Percentiles rank a stretch among this genome's conserved stretches.
Evolutionary conservation across 2,113 vertebrate species (phyloP).

Genomic region (Pollachius pollachius): DNA sequence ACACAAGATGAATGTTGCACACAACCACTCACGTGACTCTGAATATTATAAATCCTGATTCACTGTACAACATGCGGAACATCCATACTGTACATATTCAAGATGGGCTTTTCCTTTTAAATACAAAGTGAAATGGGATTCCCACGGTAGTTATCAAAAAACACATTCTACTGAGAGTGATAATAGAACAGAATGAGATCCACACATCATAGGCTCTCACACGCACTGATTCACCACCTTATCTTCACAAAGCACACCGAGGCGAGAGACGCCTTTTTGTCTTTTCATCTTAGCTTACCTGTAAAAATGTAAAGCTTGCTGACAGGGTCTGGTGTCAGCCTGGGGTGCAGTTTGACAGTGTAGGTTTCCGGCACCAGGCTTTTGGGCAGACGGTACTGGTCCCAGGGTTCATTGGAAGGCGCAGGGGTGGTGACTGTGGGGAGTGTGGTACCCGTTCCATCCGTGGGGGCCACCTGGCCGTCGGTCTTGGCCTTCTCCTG

Average conservation of each 20-base stretch:
- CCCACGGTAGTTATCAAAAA: too few relatives aligned
- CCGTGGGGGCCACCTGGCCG: conserved; percentile 34
- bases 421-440: conserved; percentile 7
- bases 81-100: too few relatives aligned
- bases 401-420: conserved; percentile 65
- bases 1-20: too few relatives aligned
- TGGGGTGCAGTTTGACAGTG: conserved; percentile 75
- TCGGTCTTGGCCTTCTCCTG: conserved; percentile 80
- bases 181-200: too few relatives aligned
- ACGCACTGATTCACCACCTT: background rate
- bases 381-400: conserved; percentile 76
- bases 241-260: background rate
- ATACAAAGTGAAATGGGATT: too few relatives aligned
- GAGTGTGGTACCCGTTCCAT: background rate
- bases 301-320: conserved; percentile 75
- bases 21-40: too few relatives aligned
- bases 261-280: conserved; percentile 9
- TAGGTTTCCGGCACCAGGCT: conserved; percentile 74
- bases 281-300: conserved; percentile 58
- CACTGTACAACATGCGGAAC: too few relatives aligned
- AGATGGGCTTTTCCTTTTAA: too few relatives aligned
- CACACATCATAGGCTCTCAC: too few relatives aligned
- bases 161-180: too few relatives aligned
- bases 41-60: too few relatives aligned
- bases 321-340: conserved; percentile 7